Evolutionary conservation across 2,113 vertebrate genomes (phyloP).

Genomic region (Panthera leo): DNA sequence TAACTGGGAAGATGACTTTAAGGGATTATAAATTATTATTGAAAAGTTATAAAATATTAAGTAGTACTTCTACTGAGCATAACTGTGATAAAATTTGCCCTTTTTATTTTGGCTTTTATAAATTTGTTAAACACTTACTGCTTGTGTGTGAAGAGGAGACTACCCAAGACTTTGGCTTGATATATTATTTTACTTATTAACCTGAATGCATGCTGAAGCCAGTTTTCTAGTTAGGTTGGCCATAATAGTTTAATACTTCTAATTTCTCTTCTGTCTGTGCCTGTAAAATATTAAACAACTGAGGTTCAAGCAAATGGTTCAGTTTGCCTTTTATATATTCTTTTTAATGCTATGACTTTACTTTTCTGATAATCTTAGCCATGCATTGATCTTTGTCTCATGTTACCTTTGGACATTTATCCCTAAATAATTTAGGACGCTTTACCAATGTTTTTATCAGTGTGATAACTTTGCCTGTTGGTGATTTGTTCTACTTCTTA

Average conservation of each 20-base stretch:
- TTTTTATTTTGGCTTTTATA: slow-evolving; percentile 33
- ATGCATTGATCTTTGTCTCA: background rate
- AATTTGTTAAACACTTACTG: background rate
- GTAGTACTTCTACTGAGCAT: background rate
- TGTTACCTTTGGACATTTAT: background rate
- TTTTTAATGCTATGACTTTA: slow-evolving; percentile 20
- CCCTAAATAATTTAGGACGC: background rate
- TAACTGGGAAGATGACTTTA: slow-evolving; percentile 12
- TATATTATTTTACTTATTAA: slow-evolving; percentile 7
- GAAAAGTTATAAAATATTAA: slow-evolving; percentile 13
- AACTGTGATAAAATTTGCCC: slow-evolving; percentile 21
- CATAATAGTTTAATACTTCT: slow-evolving; percentile 28
- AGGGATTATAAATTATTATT: slow-evolving; percentile 32
- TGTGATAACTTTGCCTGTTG: slow-evolving; percentile 16
- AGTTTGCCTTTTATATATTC: background rate
- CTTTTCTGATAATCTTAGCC: slow-evolving; percentile 6
- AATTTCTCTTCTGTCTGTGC: background rate
- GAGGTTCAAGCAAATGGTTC: background rate
- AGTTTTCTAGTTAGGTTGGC: background rate
- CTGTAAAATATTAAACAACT: background rate
- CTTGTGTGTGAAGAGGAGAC: background rate
- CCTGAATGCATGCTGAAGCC: background rate
- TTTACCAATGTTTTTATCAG: background rate
- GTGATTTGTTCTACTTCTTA: slow-evolving; percentile 36
- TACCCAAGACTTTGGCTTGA: background rate